phyloP scores from a whole-genome alignment of 2,888 invertebrate genomes.

The Pycnomerus fuliginosus region DNA sequence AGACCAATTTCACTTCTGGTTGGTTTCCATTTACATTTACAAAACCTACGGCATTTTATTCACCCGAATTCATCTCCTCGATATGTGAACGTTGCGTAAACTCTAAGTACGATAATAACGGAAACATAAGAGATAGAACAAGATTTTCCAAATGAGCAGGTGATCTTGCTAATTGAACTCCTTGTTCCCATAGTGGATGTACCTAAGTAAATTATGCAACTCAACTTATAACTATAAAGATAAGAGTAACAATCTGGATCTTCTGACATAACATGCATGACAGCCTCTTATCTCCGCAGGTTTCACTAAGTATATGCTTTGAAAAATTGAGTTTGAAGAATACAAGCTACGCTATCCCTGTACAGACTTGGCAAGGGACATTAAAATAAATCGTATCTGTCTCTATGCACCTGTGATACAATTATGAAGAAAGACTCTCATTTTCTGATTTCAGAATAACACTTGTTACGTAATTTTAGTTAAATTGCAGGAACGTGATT shows the following conservation, averaged over 20 bases:
- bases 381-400: conserved; percentile 9
- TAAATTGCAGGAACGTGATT: conserved; percentile 9
- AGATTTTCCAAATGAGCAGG: no score
- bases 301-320: conserved; percentile 3
- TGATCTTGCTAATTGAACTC: conserved; percentile 6
- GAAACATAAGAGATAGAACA: no score
- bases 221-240: conserved; percentile 6
- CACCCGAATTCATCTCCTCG: no score
- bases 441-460: no score
- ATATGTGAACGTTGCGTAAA: no score
- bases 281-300: conserved; percentile 1
- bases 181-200: conserved; percentile 7
- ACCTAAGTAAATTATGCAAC: conserved; percentile 11
- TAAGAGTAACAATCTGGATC: conserved; percentile 12
- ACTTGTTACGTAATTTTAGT: background rate
- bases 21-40: no score
- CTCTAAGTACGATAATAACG: no score
- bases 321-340: conserved; percentile 8
- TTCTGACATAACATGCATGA: conserved; percentile 1
- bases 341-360: conserved; percentile 6
- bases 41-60: no score
- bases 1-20: no score
- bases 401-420: conserved; percentile 2
- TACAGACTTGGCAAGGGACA: conserved; percentile 11
- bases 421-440: conserved; percentile 9